phyloP scores from a whole-genome alignment of 2,797 vertebrate genomes.

The Poecilia gillii region DNA sequence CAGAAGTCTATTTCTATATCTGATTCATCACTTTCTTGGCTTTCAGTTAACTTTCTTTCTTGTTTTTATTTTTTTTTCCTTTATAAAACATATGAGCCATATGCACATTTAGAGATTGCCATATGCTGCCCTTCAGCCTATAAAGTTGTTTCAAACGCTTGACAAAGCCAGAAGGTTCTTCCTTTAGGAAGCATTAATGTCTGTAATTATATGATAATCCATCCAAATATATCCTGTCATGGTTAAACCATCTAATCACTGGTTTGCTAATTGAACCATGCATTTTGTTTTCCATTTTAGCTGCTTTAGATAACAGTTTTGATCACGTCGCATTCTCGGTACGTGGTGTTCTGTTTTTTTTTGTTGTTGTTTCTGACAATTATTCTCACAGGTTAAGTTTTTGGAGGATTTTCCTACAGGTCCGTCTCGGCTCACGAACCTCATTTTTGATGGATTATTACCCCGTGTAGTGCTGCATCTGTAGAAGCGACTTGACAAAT shows the following conservation, averaged over 20 bases:
- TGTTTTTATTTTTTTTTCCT: too few relatives aligned
- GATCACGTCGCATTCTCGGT: neutral
- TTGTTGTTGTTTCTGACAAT: neutral
- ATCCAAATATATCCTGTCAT: neutral
- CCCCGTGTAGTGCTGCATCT: neutral
- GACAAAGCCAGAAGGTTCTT: neutral
- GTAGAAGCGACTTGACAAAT: neutral
- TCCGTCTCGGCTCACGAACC: constrained; percentile 5
- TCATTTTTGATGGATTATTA: neutral
- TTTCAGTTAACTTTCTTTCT: too few relatives aligned
- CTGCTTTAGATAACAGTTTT: neutral
- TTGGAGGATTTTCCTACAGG: neutral
- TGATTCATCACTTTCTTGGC: too few relatives aligned
- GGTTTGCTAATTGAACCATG: neutral
- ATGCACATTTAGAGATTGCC: neutral
- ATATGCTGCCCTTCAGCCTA: neutral
- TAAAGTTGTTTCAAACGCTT: neutral
- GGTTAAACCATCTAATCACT: neutral
- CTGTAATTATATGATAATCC: neutral
- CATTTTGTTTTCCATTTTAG: neutral
- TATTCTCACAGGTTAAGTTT: neutral
- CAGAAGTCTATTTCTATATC: neutral
- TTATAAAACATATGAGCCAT: too few relatives aligned
- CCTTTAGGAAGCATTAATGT: neutral
- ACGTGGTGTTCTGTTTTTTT: neutral